Base-by-base conservation (phyloP, 2,113 vertebrate genomes). In the Genyomyrus donnyi region DNA sequence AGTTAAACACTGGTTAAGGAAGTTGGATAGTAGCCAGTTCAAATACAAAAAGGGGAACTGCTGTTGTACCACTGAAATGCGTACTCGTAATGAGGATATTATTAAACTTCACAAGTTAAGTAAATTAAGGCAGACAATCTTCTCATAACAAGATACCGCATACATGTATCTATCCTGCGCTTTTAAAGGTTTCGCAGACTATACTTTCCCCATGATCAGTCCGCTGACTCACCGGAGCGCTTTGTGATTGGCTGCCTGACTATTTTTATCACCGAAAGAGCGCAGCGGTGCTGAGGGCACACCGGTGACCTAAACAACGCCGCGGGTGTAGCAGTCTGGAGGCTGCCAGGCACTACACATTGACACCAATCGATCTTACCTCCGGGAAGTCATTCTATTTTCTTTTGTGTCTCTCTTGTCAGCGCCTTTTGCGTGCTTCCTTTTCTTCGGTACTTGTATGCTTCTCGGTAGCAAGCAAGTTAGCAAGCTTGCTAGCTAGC, bases 301-400 rank as follows among this genome's bases (percentile, higher is more conserved):
- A 45, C 35, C 52, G 53, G 56, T 88, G 53, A 88, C 35, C 39
- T 19, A 88, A 88, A 58, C 53, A 88, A 88, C 31, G 85, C 48
- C 24, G 10, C 24, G 15, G 24, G 49, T 70, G 62, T 70, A 70
- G n/a, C 62, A 70, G 27, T 70, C n/a, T 70, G n/a, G 62, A 3
- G 62, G 10, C 9, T 70, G n/a, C 62, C 62, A 66, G 62, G 24
- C 17, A 31, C 15, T 52, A 31, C n/a, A 17, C 19, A 45, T 24
- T 85, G 83, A 45, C 90, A 89, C 70, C 84, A 88, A 39, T 62
- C 90, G 88, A 70, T 39, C 95, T 97, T 95, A 98, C 97, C 98
- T 97, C 96, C 98, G 96, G 94, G 98, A 98, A 96, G 97, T 98
- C 98, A 98, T 98, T 92, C 95, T 97, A 93, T 93, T 90, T 42